Base-by-base conservation (phyloP, 1,140 invertebrate genomes). In the Oncopodura yosiiana region DNA sequence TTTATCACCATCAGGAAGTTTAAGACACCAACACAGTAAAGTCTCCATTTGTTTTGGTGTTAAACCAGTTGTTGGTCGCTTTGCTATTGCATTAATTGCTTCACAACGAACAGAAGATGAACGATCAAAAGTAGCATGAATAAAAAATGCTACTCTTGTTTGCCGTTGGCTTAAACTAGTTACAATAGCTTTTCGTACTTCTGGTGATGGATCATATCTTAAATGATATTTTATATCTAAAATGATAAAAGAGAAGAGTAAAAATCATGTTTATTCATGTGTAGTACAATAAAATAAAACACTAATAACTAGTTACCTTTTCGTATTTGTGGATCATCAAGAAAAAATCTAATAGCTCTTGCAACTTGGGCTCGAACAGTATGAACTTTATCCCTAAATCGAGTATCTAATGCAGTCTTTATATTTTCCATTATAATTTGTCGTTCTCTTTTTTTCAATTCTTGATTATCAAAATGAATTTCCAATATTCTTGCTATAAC, bases 221-320 rank as follows among this genome's bases (percentile, higher is more conserved):
- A 49, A 32, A 39, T 29, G 21, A 26, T 46, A 52, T n/a, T 57
- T 57, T n/a, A 53, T 3, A 12, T 23, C 50, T 53, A 49, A 24
- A 37, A 14, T 12, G 36, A 34, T 23, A 29, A n/a, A n/a, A n/a
- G n/a, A n/a, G n/a, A n/a, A n/a, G n/a, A n/a, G n/a, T n/a, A n/a
- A n/a, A n/a, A n/a, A n/a, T n/a, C n/a, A n/a, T n/a, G n/a, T n/a
- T n/a, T n/a, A n/a, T n/a, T n/a, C n/a, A n/a, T n/a, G n/a, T n/a
- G n/a, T n/a, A n/a, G n/a, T n/a, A n/a, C n/a, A n/a, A n/a, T n/a
- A n/a, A n/a, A n/a, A n/a, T n/a, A n/a, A n/a, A n/a, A n/a, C n/a
- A n/a, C n/a, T n/a, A n/a, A n/a, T n/a, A n/a, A n/a, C n/a, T n/a
- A n/a, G n/a, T n/a, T n/a, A n/a, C n/a, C n/a, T n/a, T n/a, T n/a